Evolutionary conservation across 1,140 invertebrate species (phyloP), one percentile per base, ranked within the genome.

Genomic region (Hesperophylax magnus): DNA sequence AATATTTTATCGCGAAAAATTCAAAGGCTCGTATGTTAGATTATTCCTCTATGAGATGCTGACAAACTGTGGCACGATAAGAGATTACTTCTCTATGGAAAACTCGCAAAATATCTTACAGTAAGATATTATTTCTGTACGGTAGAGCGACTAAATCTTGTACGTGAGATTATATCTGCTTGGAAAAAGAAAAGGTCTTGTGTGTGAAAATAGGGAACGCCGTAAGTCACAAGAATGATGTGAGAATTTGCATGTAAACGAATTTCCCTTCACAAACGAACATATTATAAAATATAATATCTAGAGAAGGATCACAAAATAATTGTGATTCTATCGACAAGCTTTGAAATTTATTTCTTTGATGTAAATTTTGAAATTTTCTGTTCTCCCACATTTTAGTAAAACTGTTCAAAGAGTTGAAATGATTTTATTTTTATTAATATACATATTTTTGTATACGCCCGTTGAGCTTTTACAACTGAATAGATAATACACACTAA

Each of bases 301-400:
- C 9, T 14, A 14, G 11, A 22, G 58, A 67, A 67, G 2, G 63
- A 67, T 67, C 7, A n/a, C 63, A 67, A 18, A 67, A 39, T 39
- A 31, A 31, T n/a, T 67, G 58, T n/a, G 63, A 31, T 47, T 9
- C 39, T 67, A 67, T 67, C 63, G 31, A 67, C n/a, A 34, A 1
- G 31, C 39, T n/a, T 39, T 11, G 63, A 67, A 67, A 67, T 67
- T 67, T 67, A 39, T 67, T 67, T 67, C 63, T 27, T 67, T 65
- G 22, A 27, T 24, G 24, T 24, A 15, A 27, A 27, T 65, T 34
- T 31, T 39, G 63, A 67, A 18, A 27, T 39, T 34, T 67, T 61
- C 11, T 17, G 58, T 47, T 47, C n/a, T 11, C 39, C 24, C 2
- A 61, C 20, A 69, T 69, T 20, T 65, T 39, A 20, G 31, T 27